Base-by-base conservation (phyloP, 2,113 vertebrate genomes). In the Brachypteracias leptosomus region DNA sequence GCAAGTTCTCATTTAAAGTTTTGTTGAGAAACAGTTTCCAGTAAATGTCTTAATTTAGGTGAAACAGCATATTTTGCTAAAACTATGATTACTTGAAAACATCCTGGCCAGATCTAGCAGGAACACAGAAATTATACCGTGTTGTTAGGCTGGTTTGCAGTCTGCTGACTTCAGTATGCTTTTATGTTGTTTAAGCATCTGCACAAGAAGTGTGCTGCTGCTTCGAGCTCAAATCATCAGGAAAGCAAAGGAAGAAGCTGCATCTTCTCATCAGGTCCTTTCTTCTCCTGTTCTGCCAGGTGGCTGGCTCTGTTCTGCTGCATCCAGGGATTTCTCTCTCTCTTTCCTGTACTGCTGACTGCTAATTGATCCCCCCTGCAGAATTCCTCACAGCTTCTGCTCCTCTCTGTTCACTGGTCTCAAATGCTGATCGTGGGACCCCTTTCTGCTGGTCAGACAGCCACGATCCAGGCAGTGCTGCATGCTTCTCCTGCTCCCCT, bases 191-290 rank as follows among this genome's bases (percentile, higher is more conserved):
- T 81, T 40, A 57, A 92, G 90, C 83, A 71, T 91, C 83, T 84
- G 83, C 92, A 74, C 26, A 68, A 93, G 68, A 76, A 78, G 51
- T 9, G 17, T 84, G 72, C 75, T 52, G 63, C 59, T 88, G 70
- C 55, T 88, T 84, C 0, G 0, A 93, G 86, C 66, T 94, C 90
- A 79, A 10, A 72, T 90, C 73, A 75, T 88, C 61, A 76, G 49
- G 71, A 96, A 95, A 85, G 92, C 65, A 93, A 88, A 92, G 52
- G 73, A 95, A 85, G 54, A 81, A 90, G 44, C 35, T 92, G 83
- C 79, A 86, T 83, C 26, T 93, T 79, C 77, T 94, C 84, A 92
- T 96, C 90, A 81, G 59, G 90, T 95, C 40, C 49, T 71, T 94
- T 95, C 70, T 95, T 96, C 52, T 47, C 33, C 46, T 47, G 44